Evolutionary conservation across 2,888 invertebrate genomes (phyloP), one percentile per base, ranked within the genome.

Genomic region (Polydrusus tereticollis): DNA sequence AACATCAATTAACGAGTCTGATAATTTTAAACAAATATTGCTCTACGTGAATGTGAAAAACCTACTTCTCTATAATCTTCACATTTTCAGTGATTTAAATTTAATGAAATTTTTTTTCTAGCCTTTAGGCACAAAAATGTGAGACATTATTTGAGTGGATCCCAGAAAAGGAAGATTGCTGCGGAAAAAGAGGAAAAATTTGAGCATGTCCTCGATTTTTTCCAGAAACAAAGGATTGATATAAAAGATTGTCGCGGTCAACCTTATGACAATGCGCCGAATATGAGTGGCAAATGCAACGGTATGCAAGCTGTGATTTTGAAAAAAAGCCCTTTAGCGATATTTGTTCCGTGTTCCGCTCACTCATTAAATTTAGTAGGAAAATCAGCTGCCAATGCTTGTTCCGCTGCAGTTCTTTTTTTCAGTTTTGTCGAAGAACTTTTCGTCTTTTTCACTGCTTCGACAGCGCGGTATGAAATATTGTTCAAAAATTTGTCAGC

Each of bases 251-350:
- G 29, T 8, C 1, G 33, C 1, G 76, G 78, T 26, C 79, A 77
- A 69, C 76, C 75, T n/a, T 78, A 79, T 59, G 77, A 78, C 45
- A 79, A 78, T 62, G 75, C 77, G 50, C 66, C 76, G 71, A 78
- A 79, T 57, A 78, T 79, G 77, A 67, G 69, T 76, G 79, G 75
- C 58, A 77, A 75, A 69, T 78, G 78, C 73, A 77, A 75, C 66
- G 76, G 77, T 5, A 69, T 79, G 69, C 74, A 79, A 36, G 72
- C 77, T 60, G 29, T 64, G 4, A 76, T 79, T 58, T 63, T 73
- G 69, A 60, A 74, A 41, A 71, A 74, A 63, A 78, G 75, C 73
- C 18, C 57, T 68, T n/a, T n/a, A n/a, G 72, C 76, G 58, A 70
- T 77, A 8, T 69, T 55, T 29, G 16, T 33, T n/a, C n/a, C n/a